phyloP scores from a whole-genome alignment of 2,113 vertebrate genomes.

The Canis aureus region DNA sequence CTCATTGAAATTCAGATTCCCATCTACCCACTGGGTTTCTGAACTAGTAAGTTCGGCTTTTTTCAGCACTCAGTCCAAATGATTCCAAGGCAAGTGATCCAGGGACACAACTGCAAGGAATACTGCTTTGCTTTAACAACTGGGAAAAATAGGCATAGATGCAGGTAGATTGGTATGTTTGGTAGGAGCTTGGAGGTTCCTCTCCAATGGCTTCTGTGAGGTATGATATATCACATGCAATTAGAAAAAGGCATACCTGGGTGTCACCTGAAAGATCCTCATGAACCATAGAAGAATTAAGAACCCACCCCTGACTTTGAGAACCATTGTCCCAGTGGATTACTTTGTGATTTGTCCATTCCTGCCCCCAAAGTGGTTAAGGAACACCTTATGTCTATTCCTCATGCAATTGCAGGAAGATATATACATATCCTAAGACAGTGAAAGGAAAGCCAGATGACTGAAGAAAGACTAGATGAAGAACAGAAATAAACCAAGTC shows the following conservation, averaged over 20 bases:
- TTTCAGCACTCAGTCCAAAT: not conserved
- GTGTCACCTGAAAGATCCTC: not conserved
- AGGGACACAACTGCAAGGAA: not conserved
- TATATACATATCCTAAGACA: not conserved
- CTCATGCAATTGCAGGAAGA: not conserved
- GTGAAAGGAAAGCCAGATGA: not conserved
- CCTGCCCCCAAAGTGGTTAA: not conserved
- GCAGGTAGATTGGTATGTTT: not conserved
- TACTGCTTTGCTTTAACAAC: not conserved
- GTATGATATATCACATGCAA: not conserved
- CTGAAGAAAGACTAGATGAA: slow-evolving; percentile 7
- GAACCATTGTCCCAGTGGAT: not conserved
- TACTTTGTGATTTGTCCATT: not conserved
- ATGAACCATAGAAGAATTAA: not conserved
- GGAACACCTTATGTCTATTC: not conserved
- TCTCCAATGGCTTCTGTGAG: not conserved
- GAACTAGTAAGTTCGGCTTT: not conserved
- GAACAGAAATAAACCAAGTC: not conserved
- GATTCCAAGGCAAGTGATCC: not conserved
- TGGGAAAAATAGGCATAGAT: not conserved
- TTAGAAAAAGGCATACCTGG: not conserved
- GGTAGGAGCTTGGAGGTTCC: not conserved
- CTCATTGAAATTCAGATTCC: not conserved
- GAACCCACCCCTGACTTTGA: not conserved
- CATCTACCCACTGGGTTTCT: not conserved